Conservation (phyloP, 2,888 invertebrate species). For the Sarcophaga variegata region DNA sequence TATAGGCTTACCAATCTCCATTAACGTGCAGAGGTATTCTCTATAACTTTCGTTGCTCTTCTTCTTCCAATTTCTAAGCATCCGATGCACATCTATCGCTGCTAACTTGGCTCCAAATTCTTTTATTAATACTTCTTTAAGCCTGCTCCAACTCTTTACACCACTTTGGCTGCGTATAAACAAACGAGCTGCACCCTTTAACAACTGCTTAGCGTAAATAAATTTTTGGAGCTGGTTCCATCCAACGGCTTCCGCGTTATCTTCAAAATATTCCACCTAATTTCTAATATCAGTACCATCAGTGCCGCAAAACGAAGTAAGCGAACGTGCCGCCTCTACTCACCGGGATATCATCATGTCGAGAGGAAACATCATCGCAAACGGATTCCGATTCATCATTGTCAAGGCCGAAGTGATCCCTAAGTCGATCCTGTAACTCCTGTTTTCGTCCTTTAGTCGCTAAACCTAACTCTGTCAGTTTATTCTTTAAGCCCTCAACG, state of each 20-base stretch:
- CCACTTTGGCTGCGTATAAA: neutral
- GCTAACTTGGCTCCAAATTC: conserved; percentile 10
- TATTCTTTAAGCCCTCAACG: too few species aligned
- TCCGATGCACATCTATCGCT: too few species aligned
- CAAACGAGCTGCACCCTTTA: neutral
- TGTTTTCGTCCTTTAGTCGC: too few species aligned
- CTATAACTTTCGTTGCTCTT: neutral
- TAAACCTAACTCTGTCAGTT: too few species aligned
- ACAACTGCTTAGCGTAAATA: neutral
- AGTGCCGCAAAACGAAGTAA: conserved; percentile 3
- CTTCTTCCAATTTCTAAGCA: too few species aligned
- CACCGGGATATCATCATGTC: neutral
- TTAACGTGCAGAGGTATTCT: neutral
- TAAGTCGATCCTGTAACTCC: too few species aligned
- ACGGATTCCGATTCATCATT: too few species aligned
- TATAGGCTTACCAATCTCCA: neutral
- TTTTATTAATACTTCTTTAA: conserved; percentile 23
- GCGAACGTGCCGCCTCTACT: neutral
- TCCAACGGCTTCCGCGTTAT: too few species aligned
- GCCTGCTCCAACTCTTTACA: conserved; percentile 30
- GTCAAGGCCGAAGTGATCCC: too few species aligned
- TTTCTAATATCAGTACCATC: neutral
- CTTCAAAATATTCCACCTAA: neutral
- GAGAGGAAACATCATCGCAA: too few species aligned
- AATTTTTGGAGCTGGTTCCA: too few species aligned